phyloP scores from a whole-genome alignment of 2,113 vertebrate genomes.

The Neofelis nebulosa region DNA sequence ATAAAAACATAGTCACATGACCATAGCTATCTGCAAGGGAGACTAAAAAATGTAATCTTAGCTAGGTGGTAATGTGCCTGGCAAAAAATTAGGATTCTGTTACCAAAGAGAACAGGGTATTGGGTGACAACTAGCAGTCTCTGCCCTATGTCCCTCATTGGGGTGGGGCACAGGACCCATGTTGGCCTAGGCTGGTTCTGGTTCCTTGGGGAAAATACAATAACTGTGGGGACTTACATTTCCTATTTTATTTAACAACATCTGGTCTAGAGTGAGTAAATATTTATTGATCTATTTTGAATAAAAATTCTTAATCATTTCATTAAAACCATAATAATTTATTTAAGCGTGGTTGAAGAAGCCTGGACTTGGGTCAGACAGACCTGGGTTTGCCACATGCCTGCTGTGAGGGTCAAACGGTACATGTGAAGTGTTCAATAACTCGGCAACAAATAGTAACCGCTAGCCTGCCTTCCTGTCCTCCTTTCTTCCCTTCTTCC shows the following conservation, averaged over 20 bases:
- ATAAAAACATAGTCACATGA: not conserved
- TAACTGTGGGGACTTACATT: not conserved
- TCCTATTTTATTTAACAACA: not conserved
- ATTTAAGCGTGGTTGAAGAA: not conserved
- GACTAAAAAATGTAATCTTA: not conserved
- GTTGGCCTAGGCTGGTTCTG: not conserved
- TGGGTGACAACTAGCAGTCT: not conserved
- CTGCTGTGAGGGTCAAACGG: not conserved
- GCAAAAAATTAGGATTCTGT: not conserved
- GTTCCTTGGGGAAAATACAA: not conserved
- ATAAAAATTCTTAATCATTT: slow-evolving; percentile 11
- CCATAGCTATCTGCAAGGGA: not conserved
- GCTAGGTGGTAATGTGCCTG: not conserved
- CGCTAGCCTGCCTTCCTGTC: not conserved
- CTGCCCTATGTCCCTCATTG: not conserved
- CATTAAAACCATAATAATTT: not conserved
- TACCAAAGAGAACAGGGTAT: not conserved
- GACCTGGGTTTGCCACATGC: not conserved
- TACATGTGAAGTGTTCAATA: not conserved
- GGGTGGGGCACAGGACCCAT: not conserved
- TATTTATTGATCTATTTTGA: not conserved
- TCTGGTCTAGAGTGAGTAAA: not conserved
- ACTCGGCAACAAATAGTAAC: not conserved
- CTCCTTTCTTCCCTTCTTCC: not conserved
- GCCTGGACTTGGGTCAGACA: not conserved